A percentile compares a stretch with the other conserved stretches of the same genome.
Conservation (phyloP, 1,140 invertebrate genomes). For the Drosophila cardini region DNA sequence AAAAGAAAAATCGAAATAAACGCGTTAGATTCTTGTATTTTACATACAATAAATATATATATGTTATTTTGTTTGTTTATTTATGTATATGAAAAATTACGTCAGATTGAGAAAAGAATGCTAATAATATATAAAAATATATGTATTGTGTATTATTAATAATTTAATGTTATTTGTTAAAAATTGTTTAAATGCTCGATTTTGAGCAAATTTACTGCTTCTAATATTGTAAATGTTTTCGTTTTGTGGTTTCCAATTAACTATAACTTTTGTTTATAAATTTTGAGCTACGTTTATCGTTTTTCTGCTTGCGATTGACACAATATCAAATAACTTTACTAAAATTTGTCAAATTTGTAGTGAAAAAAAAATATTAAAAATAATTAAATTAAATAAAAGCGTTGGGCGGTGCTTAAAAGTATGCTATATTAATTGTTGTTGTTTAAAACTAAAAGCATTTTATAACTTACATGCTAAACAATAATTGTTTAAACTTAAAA, state of each 20-base stretch:
- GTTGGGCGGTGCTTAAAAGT: conserved; percentile 37
- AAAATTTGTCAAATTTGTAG: conserved; percentile 31
- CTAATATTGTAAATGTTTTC: conserved; percentile 16
- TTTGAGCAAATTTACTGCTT: conserved; percentile 30
- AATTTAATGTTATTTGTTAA: conserved; percentile 20
- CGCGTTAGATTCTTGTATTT: conserved; percentile 84
- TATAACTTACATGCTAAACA: conserved; percentile 23
- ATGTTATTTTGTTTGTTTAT: conserved; percentile 46
- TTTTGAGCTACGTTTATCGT: conserved; percentile 19
- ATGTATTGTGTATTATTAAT: conserved; percentile 20
- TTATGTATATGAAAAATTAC: conserved; percentile 32
- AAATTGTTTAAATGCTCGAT: too few relatives aligned
- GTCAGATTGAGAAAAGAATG: conserved; percentile 37
- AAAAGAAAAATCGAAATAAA: conserved; percentile 85
- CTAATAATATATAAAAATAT: conserved; percentile 34
- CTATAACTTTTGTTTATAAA: conserved; percentile 20
- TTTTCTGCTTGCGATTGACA: conserved; percentile 75
- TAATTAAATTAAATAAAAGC: conserved; percentile 18
- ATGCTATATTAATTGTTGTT: conserved; percentile 22
- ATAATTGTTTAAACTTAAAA: conserved; percentile 33
- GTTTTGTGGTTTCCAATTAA: conserved; percentile 8
- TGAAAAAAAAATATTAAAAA: conserved; percentile 9
- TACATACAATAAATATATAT: conserved; percentile 74
- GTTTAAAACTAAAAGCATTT: conserved; percentile 24
- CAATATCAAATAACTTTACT: conserved; percentile 57